These are phyloP conservation scores for Amphipyra tragopoginis DNA, from an alignment of 2,888 invertebrate species.

Conservation along the genomic window DNA sequence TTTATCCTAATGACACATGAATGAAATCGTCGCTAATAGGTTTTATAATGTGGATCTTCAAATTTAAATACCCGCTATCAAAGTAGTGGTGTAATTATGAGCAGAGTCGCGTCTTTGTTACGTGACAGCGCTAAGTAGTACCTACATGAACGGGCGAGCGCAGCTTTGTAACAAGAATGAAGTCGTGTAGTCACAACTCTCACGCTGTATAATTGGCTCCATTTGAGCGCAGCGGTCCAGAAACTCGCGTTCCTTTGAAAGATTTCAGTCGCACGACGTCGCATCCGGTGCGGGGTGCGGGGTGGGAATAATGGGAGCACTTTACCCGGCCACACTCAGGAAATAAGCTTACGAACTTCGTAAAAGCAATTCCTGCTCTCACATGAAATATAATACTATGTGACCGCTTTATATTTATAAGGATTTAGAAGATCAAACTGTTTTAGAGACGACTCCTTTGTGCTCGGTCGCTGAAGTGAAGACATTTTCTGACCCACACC, in stretches of 20 bases:
- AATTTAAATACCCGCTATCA: not conserved
- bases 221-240: conserved; percentile 80
- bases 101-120: conserved; percentile 28
- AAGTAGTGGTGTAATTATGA: conserved; percentile 18
- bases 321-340: conserved; percentile 87
- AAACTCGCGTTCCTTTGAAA: conserved; percentile 82
- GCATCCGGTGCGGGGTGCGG: conserved; percentile 70
- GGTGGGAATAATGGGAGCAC: conserved; percentile 85
- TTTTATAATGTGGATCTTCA: not conserved
- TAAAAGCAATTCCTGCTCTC: conserved; percentile 88
- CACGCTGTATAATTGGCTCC: conserved; percentile 74
- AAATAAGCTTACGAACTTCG: conserved; percentile 89
- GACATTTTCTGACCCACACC: conserved; percentile 35
- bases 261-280: conserved; percentile 72
- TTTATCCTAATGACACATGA: not conserved
- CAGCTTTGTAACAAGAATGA: conserved; percentile 35
- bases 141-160: conserved; percentile 48
- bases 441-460: conserved; percentile 70
- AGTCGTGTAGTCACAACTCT: conserved; percentile 57
- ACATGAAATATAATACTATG: conserved; percentile 87
- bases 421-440: conserved; percentile 82
- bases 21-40: not conserved
- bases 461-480: conserved; percentile 52
- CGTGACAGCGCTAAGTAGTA: conserved; percentile 42
- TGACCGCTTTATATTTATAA: conserved; percentile 88